phyloP scores from a whole-genome alignment of 1,140 invertebrate species.

The Drosophila kikkawai region DNA sequence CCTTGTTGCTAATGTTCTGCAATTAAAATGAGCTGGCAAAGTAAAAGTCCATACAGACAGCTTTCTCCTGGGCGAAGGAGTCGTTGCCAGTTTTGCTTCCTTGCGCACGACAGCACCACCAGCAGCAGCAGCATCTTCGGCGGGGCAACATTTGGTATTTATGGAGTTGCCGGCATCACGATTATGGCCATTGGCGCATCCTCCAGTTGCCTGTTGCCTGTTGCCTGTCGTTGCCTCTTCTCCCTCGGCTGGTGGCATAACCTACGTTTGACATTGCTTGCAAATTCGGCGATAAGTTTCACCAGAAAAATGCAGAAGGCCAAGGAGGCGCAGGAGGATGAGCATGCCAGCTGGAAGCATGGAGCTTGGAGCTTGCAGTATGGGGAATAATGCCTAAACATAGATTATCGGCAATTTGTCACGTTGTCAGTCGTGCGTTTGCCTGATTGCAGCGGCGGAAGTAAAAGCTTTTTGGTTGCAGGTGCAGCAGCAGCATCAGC shows the following conservation, averaged over 20 bases:
- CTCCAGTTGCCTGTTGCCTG: conserved; percentile 35
- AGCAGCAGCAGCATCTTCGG: conserved; percentile 6
- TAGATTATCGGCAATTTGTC: conserved; percentile 80
- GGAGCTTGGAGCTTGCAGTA: neutral
- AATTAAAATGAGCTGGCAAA: conserved; percentile 76
- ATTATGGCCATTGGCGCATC: conserved; percentile 68
- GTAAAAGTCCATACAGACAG: conserved; percentile 60
- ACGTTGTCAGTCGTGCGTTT: conserved; percentile 76
- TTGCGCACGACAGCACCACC: conserved; percentile 39
- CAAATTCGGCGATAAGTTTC: conserved; percentile 69
- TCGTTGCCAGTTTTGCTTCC: conserved; percentile 24
- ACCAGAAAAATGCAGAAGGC: conserved; percentile 69
- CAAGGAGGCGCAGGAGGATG: conserved; percentile 1
- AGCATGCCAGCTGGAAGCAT: neutral
- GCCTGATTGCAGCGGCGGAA: conserved; percentile 68
- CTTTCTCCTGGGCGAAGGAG: conserved; percentile 52
- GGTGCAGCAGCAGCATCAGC: conserved; percentile 23
- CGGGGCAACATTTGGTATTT: conserved; percentile 43
- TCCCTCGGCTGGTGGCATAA: conserved; percentile 61
- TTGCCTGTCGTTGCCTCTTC: conserved; percentile 3
- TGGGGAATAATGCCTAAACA: conserved; percentile 3
- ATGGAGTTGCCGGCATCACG: conserved; percentile 59
- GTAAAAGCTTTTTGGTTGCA: conserved; percentile 65
- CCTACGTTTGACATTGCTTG: conserved; percentile 75
- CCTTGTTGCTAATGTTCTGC: conserved; percentile 66